phyloP scores from a whole-genome alignment of 2,888 invertebrate genomes.

The Hedychridium roseum region DNA sequence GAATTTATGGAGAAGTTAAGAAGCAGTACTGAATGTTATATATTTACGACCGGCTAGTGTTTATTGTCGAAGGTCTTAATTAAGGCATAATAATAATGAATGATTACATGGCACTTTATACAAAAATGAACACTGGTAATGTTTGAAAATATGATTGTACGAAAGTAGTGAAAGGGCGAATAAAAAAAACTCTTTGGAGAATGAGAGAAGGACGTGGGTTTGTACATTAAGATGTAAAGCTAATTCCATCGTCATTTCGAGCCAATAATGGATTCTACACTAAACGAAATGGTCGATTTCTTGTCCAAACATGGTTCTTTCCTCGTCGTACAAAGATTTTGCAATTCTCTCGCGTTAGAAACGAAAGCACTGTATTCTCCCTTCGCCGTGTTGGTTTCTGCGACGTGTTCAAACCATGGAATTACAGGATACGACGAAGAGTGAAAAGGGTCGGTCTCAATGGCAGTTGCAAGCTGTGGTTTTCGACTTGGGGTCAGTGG shows the following conservation, averaged over 20 bases:
- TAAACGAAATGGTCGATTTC: slow-evolving; percentile 56
- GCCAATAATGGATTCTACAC: slow-evolving; percentile 60
- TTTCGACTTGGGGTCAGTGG: slow-evolving; percentile 30
- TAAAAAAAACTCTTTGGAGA: slow-evolving; percentile 2
- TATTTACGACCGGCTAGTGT: too few relatives aligned
- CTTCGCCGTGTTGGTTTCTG: slow-evolving; percentile 23
- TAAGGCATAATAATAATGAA: too few relatives aligned
- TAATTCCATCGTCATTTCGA: slow-evolving; percentile 34
- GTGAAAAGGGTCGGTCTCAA: slow-evolving; percentile 31
- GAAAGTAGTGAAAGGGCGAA: neutral
- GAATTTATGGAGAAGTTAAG: slow-evolving; percentile 27
- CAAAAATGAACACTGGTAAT: too few relatives aligned
- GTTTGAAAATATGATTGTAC: too few relatives aligned
- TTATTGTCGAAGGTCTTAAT: too few relatives aligned
- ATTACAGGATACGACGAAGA: slow-evolving; percentile 28
- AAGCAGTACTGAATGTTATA: slow-evolving; percentile 28
- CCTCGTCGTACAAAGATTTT: slow-evolving; percentile 12
- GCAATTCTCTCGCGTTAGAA: slow-evolving; percentile 18
- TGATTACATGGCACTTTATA: too few relatives aligned
- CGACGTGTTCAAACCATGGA: slow-evolving; percentile 33
- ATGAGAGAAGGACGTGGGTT: neutral
- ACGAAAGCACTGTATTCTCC: slow-evolving; percentile 22
- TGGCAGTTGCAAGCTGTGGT: slow-evolving; percentile 23
- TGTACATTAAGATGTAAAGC: slow-evolving; percentile 9
- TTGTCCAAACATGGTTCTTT: slow-evolving; percentile 37